Base-by-base conservation (phyloP, 2,888 invertebrate genomes). In the Trissolcus japonicus region DNA sequence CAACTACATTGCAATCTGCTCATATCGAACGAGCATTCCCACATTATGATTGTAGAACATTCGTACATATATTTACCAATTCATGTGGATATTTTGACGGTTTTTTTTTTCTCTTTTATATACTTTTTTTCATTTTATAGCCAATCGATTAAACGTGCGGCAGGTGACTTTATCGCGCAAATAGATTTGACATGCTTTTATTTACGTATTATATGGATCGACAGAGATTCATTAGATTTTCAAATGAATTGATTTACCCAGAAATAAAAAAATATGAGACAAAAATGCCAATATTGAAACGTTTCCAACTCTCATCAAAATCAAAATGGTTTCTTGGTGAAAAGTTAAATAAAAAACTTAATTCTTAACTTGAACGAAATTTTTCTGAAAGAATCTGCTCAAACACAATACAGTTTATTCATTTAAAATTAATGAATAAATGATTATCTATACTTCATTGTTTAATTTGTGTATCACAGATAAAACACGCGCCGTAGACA, bases 21-120 rank as follows among this genome's bases (percentile, higher is more conserved):
- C 75, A 68, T 74, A 74, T 67, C 62, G 61, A 74, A 51, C 74
- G 55, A 55, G 61, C 50, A 19, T 50, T 35, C 48, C 62, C 57
- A 57, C 62, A 67, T 74, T 67, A 74, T 65, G 66, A 53, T 59
- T 62, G 62, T 57, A 75, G 57, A 68, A 48, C 57, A 54, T 75
- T 53, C 57, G 54, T 59, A 75, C 68, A 63, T 56, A 11, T 35
- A 68, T 67, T 61, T 65, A 46, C 55, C 25, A 59, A 60, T 46
- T 41, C 25, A 50, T 25, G 25, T 61, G 55, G 54, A 73, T 56
- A 66, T 66, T 73, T 55, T 50, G 29, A 48, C 61, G 43, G 50
- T 54, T 46, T 25, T 65, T 66, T 60, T 62, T 69, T 55, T 13
- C n/a, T 51, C 35, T 11, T 53, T 54, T 41, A 41, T 25, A 16